Evolutionary conservation across 2,888 invertebrate species (phyloP).

Genomic region (Dicycla oo): DNA sequence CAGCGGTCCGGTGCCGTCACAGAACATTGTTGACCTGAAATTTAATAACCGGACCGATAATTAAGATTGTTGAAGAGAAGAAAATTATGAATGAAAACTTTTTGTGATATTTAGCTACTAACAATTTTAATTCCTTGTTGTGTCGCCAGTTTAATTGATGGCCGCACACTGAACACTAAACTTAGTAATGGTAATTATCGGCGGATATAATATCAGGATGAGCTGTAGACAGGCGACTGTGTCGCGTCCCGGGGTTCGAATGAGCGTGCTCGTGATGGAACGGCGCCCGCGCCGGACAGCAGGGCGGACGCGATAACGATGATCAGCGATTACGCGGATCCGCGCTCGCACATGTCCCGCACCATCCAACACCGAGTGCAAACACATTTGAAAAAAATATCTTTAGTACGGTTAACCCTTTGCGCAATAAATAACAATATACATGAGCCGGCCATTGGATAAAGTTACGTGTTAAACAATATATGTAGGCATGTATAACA

Average conservation of each 20-base stretch:
- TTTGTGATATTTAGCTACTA: conserved; percentile 37
- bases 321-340: conserved; percentile 85
- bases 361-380: conserved; percentile 60
- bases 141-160: conserved; percentile 50
- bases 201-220: conserved; percentile 68
- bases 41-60: conserved; percentile 38
- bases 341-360: conserved; percentile 71
- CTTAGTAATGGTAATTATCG: conserved; percentile 34
- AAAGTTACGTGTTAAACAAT: conserved; percentile 25
- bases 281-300: conserved; percentile 83
- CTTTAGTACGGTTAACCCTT: conserved; percentile 37
- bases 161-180: conserved; percentile 19
- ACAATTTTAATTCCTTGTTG: conserved; percentile 38
- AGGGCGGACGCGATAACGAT: conserved; percentile 86
- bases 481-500: conserved; percentile 17
- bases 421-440: conserved; percentile 34
- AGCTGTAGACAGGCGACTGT: conserved; percentile 76
- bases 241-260: conserved; percentile 79
- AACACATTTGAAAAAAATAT: conserved; percentile 58
- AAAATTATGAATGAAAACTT: conserved; percentile 34
- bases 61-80: not conserved
- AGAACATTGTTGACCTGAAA: conserved; percentile 82
- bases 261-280: conserved; percentile 75
- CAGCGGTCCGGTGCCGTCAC: conserved; percentile 77
- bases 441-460: conserved; percentile 1